Evolutionary conservation across 2,797 vertebrate species (phyloP), one percentile per base, ranked within the genome.

Genomic region (Phataginus tetradactyla): DNA sequence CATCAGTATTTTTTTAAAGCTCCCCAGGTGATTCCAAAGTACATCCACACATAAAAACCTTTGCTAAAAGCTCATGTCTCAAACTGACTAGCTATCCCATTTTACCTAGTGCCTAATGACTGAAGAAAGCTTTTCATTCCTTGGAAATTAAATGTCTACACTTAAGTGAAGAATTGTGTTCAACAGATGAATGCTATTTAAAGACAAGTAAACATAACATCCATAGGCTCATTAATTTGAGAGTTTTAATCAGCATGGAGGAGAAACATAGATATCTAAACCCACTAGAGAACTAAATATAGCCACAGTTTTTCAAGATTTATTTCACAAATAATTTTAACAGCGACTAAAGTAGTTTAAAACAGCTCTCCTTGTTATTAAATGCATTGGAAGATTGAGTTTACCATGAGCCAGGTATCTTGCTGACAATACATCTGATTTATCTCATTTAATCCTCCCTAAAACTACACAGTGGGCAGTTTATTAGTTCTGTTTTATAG

Each of bases 311-410:
- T 83, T 72, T 95, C 25, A 61, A 91, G 66, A 71, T 10, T 49
- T 89, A 72, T 37, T 94, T 97, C n/a, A 84, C 39, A 95, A 63
- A 89, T 53, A 79, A 81, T 88, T 94, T 96, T 63, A 55, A 85
- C 7, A 74, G 80, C 9, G 95, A 71, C 61, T 71, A 42, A 75
- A 14, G 0, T 83, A 32, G 23, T 91, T 95, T 77, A 68, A 78
- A 86, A 66, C 1, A 74, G 25, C 21, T 66, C 8, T 57, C 21
- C 4, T 88, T n/a, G 15, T 81, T 86, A 90, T 42, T 66, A 90
- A 80, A 81, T 68, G 42, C 2, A 63, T 15, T 90, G 13, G 27
- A 93, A 55, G 51, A n/a, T 86, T 80, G 63, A 74, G 45, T 74
- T 91, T 93, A 29, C 61, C 27, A 42, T 0, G 25, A 71, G 51